Evolutionary conservation across 2,888 invertebrate species (phyloP).

Genomic region (Apodemia duryi): DNA sequence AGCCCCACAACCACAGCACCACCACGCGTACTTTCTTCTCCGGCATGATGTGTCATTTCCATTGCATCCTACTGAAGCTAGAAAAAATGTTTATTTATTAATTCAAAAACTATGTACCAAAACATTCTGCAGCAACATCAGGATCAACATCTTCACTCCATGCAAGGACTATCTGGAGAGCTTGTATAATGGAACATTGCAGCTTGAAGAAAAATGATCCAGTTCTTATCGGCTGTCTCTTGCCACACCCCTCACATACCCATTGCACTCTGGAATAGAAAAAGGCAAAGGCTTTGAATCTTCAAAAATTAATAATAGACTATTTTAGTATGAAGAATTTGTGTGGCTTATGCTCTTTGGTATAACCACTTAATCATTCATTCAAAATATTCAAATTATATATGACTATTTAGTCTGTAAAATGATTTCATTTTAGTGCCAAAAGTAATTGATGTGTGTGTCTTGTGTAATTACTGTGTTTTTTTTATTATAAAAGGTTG

Average conservation of each 20-base stretch:
- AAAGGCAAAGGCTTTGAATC: not conserved
- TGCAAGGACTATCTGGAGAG: constrained; percentile 80
- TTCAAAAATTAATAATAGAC: too few relatives aligned
- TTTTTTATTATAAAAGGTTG: too few relatives aligned
- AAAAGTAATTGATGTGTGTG: too few relatives aligned
- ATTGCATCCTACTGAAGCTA: constrained; percentile 63
- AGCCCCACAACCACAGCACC: constrained; percentile 90
- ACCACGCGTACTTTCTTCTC: constrained; percentile 88
- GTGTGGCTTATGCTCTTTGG: too few relatives aligned
- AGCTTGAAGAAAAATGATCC: constrained; percentile 81
- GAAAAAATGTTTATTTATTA: not conserved
- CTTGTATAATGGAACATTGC: constrained; percentile 81
- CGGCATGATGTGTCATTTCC: constrained; percentile 66
- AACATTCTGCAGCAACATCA: constrained; percentile 66
- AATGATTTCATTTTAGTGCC: too few relatives aligned
- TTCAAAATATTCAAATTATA: too few relatives aligned
- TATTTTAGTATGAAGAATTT: too few relatives aligned
- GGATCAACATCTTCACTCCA: constrained; percentile 83
- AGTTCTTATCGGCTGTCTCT: constrained; percentile 53
- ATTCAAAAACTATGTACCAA: constrained; percentile 58
- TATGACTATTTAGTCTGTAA: too few relatives aligned
- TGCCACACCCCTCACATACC: constrained; percentile 59
- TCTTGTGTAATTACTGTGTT: too few relatives aligned
- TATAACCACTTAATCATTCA: too few relatives aligned
- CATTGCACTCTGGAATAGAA: constrained; percentile 56